Conservation (phyloP, 2,113 vertebrate genomes). For the Marmota flaviventris region DNA sequence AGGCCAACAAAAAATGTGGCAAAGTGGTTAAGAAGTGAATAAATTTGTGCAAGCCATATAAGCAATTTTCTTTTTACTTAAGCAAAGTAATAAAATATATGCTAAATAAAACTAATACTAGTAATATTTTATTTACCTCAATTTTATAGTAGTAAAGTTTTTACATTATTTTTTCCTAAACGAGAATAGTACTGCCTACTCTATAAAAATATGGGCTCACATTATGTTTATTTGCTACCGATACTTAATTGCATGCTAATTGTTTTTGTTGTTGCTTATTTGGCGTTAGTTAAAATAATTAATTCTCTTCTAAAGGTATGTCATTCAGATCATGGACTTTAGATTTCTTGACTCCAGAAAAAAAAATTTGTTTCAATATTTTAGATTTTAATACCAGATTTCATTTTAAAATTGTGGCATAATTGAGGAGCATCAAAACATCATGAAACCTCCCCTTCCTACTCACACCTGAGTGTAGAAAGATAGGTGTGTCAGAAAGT, state of each 20-base stretch:
- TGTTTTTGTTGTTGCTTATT: neutral
- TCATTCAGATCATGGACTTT: neutral
- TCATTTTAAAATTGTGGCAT: neutral
- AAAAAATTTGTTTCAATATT: neutral
- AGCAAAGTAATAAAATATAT: neutral
- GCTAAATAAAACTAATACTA: neutral
- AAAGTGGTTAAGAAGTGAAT: neutral
- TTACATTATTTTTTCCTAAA: neutral
- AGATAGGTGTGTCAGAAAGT: neutral
- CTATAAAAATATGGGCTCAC: neutral
- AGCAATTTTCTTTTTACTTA: neutral
- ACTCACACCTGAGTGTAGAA: neutral
- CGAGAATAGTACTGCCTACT: neutral
- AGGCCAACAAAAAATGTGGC: neutral
- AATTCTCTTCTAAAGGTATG: neutral
- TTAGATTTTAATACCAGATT: neutral
- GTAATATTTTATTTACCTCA: neutral
- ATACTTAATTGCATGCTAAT: neutral
- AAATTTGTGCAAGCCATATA: neutral
- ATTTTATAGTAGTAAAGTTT: neutral
- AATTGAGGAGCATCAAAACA: neutral
- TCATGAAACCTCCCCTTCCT: neutral
- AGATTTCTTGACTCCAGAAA: neutral
- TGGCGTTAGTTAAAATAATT: slow-evolving; percentile 3
- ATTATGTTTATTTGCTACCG: neutral